Conservation (phyloP, 2,888 invertebrate genomes). For the Embidobia sp. region DNA sequence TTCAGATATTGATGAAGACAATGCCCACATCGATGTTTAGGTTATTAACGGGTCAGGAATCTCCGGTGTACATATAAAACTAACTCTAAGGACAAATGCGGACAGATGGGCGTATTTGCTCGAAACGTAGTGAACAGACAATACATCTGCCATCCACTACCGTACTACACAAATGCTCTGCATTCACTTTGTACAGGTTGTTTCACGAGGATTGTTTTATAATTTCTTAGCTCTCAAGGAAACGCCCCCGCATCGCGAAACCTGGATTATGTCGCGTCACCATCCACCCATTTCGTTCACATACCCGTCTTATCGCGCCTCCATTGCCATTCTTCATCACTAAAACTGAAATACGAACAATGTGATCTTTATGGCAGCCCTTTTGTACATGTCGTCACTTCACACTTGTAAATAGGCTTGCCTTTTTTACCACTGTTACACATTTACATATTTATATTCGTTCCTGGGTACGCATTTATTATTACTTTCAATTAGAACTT, state of each 20-base stretch:
- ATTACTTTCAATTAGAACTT: no score
- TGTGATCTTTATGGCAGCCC: constrained; percentile 62
- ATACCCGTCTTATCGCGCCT: constrained; percentile 48
- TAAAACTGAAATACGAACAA: constrained; percentile 37
- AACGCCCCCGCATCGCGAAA: constrained; percentile 61
- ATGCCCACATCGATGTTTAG: constrained; percentile 99
- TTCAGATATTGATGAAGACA: constrained; percentile 99
- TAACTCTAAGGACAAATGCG: constrained; percentile 56
- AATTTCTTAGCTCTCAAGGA: no score
- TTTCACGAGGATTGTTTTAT: constrained; percentile 74
- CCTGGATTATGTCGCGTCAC: constrained; percentile 45
- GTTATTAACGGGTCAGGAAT: constrained; percentile 99
- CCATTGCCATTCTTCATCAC: constrained; percentile 20
- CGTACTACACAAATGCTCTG: constrained; percentile 68
- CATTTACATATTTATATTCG: no score
- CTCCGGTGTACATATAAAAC: constrained; percentile 97
- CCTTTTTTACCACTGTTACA: constrained; percentile 4
- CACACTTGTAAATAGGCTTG: constrained; percentile 34
- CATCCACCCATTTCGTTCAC: constrained; percentile 76
- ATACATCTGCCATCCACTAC: constrained; percentile 80
- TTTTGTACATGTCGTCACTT: constrained; percentile 7
- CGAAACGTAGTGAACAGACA: constrained; percentile 79
- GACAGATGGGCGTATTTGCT: constrained; percentile 53
- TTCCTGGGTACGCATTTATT: no score
- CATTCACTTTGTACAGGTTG: constrained; percentile 74